Base-by-base conservation (phyloP, 2,797 vertebrate species). In the Gouania willdenowi region DNA sequence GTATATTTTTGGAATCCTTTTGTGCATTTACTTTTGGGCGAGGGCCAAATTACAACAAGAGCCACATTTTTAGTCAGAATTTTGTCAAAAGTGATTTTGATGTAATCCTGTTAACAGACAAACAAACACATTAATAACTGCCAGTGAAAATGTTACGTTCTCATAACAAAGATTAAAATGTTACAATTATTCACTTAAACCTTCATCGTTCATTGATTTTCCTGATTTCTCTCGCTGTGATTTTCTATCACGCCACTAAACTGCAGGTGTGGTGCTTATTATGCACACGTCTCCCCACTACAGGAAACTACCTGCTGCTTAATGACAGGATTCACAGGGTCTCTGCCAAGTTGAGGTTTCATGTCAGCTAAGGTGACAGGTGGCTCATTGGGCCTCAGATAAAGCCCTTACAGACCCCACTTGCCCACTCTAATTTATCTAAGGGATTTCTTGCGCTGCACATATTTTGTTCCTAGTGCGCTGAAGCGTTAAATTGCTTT, bases 401-500 rank as follows among this genome's bases (percentile, higher is more conserved):
- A 88, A 90, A 83, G 21, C 66, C 43, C 55, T 75, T 50, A 74
- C 66, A 26, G 58, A 59, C 56, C 77, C 67, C 69, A 66, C 66
- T 75, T 62, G 64, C 77, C 79, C 50, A 62, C 83, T 90, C 66
- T 90, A 90, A 92, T 91, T 92, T 90, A 89, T 91, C 84, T 79
- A 60, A 75, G 76, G 80, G 46, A 70, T 67, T 54, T 86, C 86
- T 85, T 86, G 71, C 66, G 75, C 85, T 89, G 89, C 81, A 84
- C 88, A 87, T 80, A 78, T 84, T 84, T 80, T 83, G 51, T 82
- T 87, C 77, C 79, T 28, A 71, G 85, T 70, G 87, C 83, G 72
- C 59, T 58, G 75, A 75, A 88, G 87, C 90, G 74, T 90, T 92
- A 92, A 93, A 93, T 93, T 92, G 81, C 81, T 89, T 92, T 93